Evolutionary conservation across 35 echinoderm and acorn worm genomes (phyloP), one percentile per base, ranked within the genome.

Genomic region (Acanthaster planci): DNA sequence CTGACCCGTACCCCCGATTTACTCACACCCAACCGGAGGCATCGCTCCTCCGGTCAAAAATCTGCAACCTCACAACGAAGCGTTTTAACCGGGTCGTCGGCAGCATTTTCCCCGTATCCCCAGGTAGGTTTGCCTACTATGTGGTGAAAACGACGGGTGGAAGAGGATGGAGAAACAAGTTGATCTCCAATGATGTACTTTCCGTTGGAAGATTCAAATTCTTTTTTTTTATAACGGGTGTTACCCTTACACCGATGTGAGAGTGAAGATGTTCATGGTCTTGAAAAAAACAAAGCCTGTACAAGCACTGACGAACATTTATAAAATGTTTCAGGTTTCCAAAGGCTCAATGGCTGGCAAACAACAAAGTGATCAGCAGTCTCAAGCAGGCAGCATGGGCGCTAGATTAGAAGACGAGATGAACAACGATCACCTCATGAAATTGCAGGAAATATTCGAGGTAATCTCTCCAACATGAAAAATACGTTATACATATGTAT

Each of bases 381-480:
- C 60, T 17, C 80, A 67, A 40, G 12, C 32, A 23, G 87, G 80
- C 42, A 84, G 67, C 40, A 67, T 85, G 32, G 87, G 87, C 1
- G 80, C 82, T 16, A 84, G 89, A 86, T 89, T 99, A 17, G 96
- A 99, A 40, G 96, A 99, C 58, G 96, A 99, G 80, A 99, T 99
- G 96, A 99, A 99, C 86, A 99, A 99, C 39, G 96, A 99, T 76
- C 96, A 99, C 59, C 59, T 99, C 5, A 77, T 86, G 72, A 99
- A 99, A 72, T 67, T 99, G 53, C 96, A 99, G 77, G 85, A 93
- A 86, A 99, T 94, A 86, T 99, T 99, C 59, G 96, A 99, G 96
- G 96, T 99, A 78, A 90, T 60, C 22, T 76, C 16, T 34, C 22
- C 5, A 58, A 15, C 2, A 47, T 12, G 12, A 47, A 47, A 12